A percentile compares a stretch with the other conserved stretches of the same genome.
Evolutionary conservation across 2,888 invertebrate genomes (phyloP).

Genomic region (Dioctria rufipes): DNA sequence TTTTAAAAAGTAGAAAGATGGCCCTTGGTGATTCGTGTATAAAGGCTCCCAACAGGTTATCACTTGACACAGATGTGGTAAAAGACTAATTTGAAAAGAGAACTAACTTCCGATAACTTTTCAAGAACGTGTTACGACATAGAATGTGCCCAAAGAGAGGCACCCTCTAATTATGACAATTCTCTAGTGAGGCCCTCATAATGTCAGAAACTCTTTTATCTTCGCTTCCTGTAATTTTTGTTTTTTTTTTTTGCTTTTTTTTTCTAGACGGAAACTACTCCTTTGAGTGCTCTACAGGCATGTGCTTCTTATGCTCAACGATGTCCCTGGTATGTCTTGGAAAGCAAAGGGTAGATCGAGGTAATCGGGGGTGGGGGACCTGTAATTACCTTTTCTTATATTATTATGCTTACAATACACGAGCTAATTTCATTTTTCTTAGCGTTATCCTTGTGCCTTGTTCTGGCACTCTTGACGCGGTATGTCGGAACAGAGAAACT

Average conservation of each 20-base stretch:
- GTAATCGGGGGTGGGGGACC: not conserved
- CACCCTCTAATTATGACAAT: conserved; percentile 35
- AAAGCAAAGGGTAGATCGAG: not conserved
- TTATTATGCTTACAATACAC: conserved; percentile 31
- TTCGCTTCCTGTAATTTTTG: conserved; percentile 37
- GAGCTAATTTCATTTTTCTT: conserved; percentile 44
- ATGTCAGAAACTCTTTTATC: conserved; percentile 40
- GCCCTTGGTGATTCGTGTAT: not conserved
- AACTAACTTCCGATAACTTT: not conserved
- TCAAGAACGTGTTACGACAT: not conserved
- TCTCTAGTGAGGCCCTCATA: conserved; percentile 7
- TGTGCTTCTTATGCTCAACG: not conserved
- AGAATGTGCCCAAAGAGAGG: not conserved
- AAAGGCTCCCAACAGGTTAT: conserved; percentile 3
- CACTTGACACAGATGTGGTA: not conserved
- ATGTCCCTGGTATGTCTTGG: not conserved
- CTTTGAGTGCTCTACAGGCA: conserved; percentile 16
- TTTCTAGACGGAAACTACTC: conserved; percentile 43
- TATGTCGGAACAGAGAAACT: conserved; percentile 6
- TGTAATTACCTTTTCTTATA: conserved; percentile 42
- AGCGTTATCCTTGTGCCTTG: conserved; percentile 8
- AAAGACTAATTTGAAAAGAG: not conserved
- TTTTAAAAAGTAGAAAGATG: conserved; percentile 29
- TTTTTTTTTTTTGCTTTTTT: too few species aligned
- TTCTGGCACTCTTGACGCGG: not conserved